Base-by-base conservation (phyloP, 2,113 vertebrate species). In the Micromys minutus region DNA sequence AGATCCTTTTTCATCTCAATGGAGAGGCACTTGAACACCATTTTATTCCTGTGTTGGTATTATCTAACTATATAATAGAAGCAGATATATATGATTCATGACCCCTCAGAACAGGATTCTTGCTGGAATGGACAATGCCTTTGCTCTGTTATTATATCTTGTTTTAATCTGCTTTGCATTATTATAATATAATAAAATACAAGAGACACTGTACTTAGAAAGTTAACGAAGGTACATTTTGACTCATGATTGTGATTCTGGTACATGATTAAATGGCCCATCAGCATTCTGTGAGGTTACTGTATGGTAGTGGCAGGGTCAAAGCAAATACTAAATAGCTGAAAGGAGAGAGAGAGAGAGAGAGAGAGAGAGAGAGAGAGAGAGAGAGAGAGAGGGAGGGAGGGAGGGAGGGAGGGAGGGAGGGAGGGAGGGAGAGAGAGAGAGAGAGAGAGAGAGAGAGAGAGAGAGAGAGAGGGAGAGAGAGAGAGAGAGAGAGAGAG, bases 81-180 rank as follows among this genome's bases (percentile, higher is more conserved):
- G 63, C 21, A 89, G 26, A 59, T 72, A 3, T 72, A 3, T n/a
- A 65, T 59, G 39, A 84, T 0, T 15, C 13, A n/a, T 90, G 13
- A 39, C 52, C 57, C 7, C 42, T 69, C 26, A 65, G 52, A 84
- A 31, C 21, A 69, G 55, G 55, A 12, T 85, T 90, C 36, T 90
- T 55, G n/a, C 29, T 75, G 12, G 71, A 90, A 52, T 0, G 0
- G 31, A 16, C 0, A 52, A 50, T 29, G 81, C 63, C 17, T 84
- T 9, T 95, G 29, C 83, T 90, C 42, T 93, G 26, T 65, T 79
- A 90, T 74, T 93, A 75, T 3, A 90, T 75, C 21, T 88, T 95
- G 2, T 9, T 39, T 75, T 61, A 63, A 42, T 61, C 65, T 61
- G 16, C 2, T 86, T 22, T 61, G 31, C 36, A 12, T 50, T 45